Base-by-base conservation (phyloP, 1,140 invertebrate genomes). In the Drosophila simulans region DNA sequence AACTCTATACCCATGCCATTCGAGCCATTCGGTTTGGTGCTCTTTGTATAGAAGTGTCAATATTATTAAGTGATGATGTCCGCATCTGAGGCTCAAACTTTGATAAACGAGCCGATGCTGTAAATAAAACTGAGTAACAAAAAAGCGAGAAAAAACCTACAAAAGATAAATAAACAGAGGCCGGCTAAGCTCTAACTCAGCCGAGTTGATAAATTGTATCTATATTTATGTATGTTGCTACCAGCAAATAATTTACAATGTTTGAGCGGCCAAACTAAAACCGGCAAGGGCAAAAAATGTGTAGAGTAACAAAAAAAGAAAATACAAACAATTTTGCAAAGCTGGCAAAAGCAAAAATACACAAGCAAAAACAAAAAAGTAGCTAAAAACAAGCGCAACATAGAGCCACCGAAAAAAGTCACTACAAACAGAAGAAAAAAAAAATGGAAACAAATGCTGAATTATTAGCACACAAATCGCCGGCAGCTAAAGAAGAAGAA, bases 61-160 rank as follows among this genome's bases (percentile, higher is more conserved):
- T 89, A 89, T 84, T 89, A 89, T 89, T 89, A 89, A 89, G 84
- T 89, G 84, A 89, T 74, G 80, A 89, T 89, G 69, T 70, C 43
- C 64, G 65, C 65, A 52, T 12, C 66, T 72, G 54, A 66, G 83
- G 64, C 80, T 75, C 66, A 65, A 79, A 63, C 59, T 69, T 86
- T 88, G 75, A 86, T 86, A 88, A 86, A 86, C 79, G 83, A 86
- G 69, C 66, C 65, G 53, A 78, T 17, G 52, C 63, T 64, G 68
- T 65, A 77, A 77, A 86, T 68, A 86, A 71, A 70, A 46, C 52
- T 40, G 27, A 31, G 20, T 15, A 34, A 46, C 40, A 68, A 66
- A 69, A 64, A 64, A 12, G 3, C 40, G 11, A 17, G 22, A 43
- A 46, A 57, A 37, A 74, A 52, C 13, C 49, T 25, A 73, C 35